Conservation (phyloP, 2,888 invertebrate genomes). For the Monopis laevigella region DNA sequence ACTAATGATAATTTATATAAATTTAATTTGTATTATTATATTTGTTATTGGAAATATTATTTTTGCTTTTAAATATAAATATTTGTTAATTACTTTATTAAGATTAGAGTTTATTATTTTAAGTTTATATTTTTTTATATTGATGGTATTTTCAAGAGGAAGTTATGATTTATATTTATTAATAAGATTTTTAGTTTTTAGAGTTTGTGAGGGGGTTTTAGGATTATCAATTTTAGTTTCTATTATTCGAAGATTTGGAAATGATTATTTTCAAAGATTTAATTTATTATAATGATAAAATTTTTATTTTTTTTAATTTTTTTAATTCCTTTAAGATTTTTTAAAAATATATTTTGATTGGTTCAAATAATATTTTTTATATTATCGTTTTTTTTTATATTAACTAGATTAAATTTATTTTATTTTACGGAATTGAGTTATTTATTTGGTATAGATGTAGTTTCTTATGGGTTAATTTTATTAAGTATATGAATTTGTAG, state of each 20-base stretch:
- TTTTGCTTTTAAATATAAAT: conserved; percentile 65
- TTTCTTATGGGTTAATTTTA: conserved; percentile 64
- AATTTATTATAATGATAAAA: conserved; percentile 67
- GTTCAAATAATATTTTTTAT: conserved; percentile 61
- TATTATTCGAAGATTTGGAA: conserved; percentile 70
- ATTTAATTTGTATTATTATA: conserved; percentile 48
- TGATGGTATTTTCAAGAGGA: conserved; percentile 51
- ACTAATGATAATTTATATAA: conserved; percentile 58
- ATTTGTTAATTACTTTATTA: conserved; percentile 68
- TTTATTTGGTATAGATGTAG: conserved; percentile 55
- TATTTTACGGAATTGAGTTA: conserved; percentile 46
- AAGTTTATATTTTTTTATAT: conserved; percentile 59
- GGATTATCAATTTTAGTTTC: conserved; percentile 70
- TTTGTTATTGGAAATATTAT: conserved; percentile 57
- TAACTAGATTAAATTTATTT: conserved; percentile 35
- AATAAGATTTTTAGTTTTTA: conserved; percentile 70
- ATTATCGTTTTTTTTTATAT: conserved; percentile 56
- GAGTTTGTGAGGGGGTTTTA: conserved; percentile 72
- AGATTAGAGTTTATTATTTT: conserved; percentile 70
- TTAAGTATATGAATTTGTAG: conserved; percentile 69
- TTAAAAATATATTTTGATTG: conserved; percentile 59
- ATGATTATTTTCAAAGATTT: conserved; percentile 71
- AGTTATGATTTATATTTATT: conserved; percentile 62
- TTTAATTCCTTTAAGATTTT: conserved; percentile 61
- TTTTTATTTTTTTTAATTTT: conserved; percentile 54